These are phyloP conservation scores for Microtus ochrogaster DNA, from an alignment of 2,113 vertebrate genomes.

Conservation along the genomic window DNA sequence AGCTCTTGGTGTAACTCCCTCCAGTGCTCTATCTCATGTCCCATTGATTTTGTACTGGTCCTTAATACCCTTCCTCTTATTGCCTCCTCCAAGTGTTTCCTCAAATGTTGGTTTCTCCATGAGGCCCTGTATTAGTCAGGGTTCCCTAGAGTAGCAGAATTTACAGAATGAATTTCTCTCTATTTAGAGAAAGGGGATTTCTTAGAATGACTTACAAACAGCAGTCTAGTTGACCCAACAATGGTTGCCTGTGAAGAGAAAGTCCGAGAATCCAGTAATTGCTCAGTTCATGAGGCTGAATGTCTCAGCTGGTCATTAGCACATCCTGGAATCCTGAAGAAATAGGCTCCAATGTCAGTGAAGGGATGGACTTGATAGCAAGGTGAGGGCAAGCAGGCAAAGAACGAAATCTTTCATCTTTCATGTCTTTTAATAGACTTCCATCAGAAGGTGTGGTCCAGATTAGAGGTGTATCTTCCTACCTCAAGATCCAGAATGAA, in stretches of 20 bases:
- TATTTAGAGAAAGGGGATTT: neutral
- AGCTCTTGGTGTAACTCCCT: neutral
- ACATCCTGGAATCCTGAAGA: neutral
- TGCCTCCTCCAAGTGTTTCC: neutral
- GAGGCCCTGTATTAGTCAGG: neutral
- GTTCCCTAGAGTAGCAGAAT: no score
- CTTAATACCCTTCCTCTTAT: neutral
- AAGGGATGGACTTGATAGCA: no score
- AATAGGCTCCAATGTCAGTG: no score
- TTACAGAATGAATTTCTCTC: no score
- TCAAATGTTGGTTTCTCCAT: slow-evolving; percentile 20
- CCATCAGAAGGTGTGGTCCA: no score
- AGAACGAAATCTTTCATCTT: no score
- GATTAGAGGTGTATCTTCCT: no score
- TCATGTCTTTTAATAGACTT: no score
- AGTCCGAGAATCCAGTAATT: neutral
- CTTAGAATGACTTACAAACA: neutral
- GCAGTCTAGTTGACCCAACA: neutral
- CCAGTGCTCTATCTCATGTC: neutral
- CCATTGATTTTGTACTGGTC: neutral
- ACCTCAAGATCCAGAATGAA: no score
- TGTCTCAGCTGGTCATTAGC: neutral
- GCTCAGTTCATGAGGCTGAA: neutral
- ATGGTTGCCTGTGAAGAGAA: neutral
- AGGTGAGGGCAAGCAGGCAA: no score